Evolutionary conservation across 2,113 vertebrate genomes (phyloP).

Genomic region (Cepphus grylle): DNA sequence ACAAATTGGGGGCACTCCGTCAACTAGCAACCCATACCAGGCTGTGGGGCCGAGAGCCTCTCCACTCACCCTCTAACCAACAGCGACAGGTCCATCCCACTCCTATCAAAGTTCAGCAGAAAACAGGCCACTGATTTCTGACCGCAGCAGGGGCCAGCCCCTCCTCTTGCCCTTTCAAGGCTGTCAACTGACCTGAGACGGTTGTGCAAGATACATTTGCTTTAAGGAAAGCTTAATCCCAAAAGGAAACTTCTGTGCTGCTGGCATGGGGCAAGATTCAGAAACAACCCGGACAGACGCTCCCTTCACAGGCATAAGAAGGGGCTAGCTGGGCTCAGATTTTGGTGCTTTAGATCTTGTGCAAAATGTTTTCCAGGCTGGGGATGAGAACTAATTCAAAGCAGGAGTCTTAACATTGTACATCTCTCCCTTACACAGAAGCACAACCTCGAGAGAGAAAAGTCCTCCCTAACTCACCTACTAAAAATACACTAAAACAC

Average conservation of each 20-base stretch:
- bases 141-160: not conserved
- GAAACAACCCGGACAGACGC: not conserved
- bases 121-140: not conserved
- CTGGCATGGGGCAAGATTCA: not conserved
- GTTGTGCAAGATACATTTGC: not conserved
- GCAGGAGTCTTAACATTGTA: not conserved
- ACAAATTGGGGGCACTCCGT: not conserved
- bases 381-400: not conserved
- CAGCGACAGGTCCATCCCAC: not conserved
- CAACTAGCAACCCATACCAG: fast-evolving
- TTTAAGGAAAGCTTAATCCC: not conserved
- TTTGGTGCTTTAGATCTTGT: not conserved
- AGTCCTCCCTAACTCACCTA: not conserved
- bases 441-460: not conserved
- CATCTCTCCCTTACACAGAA: not conserved
- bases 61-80: not conserved
- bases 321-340: not conserved
- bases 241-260: not conserved
- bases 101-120: not conserved
- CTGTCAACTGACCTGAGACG: not conserved
- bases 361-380: not conserved
- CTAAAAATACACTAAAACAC: constrained; percentile 56
- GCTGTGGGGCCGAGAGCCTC: not conserved
- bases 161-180: not conserved
- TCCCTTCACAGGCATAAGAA: not conserved